Evolutionary conservation across 2,888 invertebrate genomes (phyloP).

Genomic region (Spodoptera littoralis): DNA sequence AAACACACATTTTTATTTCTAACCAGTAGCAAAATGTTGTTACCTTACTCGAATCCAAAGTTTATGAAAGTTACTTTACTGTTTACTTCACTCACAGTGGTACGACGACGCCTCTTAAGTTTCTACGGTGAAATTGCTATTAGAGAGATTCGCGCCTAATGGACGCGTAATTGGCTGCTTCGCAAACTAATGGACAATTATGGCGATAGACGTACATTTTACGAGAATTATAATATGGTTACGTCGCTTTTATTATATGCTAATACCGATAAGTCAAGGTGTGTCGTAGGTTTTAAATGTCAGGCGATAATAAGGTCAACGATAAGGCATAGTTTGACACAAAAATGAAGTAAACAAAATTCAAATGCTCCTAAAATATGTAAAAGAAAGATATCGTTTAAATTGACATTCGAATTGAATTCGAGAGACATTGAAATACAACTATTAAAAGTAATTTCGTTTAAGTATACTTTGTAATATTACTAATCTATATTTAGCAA

Average conservation of each 20-base stretch:
- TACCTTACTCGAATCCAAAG: background rate
- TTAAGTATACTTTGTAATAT: no score
- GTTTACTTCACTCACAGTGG: constrained; percentile 11
- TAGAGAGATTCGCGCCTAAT: constrained; percentile 86
- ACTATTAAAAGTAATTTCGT: no score
- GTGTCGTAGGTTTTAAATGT: constrained; percentile 12
- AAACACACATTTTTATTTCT: no score
- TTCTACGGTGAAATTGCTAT: constrained; percentile 83
- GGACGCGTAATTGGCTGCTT: constrained; percentile 86
- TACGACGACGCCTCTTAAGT: constrained; percentile 58
- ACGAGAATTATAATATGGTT: constrained; percentile 72
- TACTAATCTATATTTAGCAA: no score
- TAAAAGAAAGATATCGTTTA: no score
- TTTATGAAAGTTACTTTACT: constrained; percentile 30
- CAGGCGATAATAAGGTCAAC: constrained; percentile 5
- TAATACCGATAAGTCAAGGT: constrained; percentile 30
- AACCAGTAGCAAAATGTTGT: no score
- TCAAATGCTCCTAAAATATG: background rate
- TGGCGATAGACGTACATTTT: constrained; percentile 73
- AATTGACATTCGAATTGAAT: no score
- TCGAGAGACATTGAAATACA: no score
- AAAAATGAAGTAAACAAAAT: background rate
- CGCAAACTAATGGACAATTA: constrained; percentile 88
- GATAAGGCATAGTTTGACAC: background rate
- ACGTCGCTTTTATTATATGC: constrained; percentile 51